Conservation (phyloP, 2,797 vertebrate genomes). For the Hydrolagus colliei region DNA sequence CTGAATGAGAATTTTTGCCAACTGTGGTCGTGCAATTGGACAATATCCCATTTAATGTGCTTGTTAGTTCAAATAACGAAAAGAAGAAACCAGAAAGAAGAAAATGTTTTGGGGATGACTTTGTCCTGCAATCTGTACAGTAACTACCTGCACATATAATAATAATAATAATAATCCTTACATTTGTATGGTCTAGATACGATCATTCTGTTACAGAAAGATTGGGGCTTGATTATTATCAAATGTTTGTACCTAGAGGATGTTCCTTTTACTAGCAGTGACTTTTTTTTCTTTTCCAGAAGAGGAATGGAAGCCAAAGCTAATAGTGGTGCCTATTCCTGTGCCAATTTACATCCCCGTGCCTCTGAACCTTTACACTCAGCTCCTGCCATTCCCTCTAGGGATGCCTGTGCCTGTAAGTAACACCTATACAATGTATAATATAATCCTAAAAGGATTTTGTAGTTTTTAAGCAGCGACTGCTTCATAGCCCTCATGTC, state of each 20-base stretch:
- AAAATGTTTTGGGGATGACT: neutral
- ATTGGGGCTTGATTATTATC: neutral
- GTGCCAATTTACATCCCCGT: slow-evolving; percentile 88
- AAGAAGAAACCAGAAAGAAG: neutral
- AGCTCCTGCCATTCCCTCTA: slow-evolving; percentile 75
- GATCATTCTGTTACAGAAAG: too few species aligned
- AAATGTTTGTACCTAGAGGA: neutral
- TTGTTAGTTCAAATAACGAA: neutral
- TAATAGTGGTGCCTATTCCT: slow-evolving; percentile 79
- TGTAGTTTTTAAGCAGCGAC: too few species aligned
- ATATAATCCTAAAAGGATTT: too few species aligned
- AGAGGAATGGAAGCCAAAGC: slow-evolving; percentile 47
- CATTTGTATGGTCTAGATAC: neutral
- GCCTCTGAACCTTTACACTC: slow-evolving; percentile 87
- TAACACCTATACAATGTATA: slow-evolving; percentile 33
- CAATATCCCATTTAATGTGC: neutral
- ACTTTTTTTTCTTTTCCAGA: slow-evolving; percentile 37
- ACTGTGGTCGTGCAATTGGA: neutral
- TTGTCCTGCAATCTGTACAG: too few species aligned
- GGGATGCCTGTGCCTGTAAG: slow-evolving; percentile 83
- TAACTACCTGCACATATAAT: neutral
- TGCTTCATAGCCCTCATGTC: neutral
- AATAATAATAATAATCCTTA: too few species aligned
- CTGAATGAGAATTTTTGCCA: neutral
- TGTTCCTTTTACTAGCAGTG: neutral